Base-by-base conservation (phyloP, 2,888 invertebrate genomes). In the Hyppa rectilinea region DNA sequence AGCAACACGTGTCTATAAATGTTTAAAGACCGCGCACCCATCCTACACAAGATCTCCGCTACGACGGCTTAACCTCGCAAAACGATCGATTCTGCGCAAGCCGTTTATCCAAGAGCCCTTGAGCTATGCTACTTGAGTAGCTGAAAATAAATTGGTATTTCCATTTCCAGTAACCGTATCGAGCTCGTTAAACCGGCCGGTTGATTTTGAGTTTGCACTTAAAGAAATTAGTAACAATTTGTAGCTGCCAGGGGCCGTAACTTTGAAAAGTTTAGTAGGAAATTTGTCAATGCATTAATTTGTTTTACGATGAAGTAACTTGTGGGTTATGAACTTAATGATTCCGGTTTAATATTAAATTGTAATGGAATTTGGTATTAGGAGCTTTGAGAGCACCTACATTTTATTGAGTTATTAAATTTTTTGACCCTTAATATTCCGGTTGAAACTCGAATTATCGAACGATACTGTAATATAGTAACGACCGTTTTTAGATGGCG, bases 161-260 rank as follows among this genome's bases (percentile, higher is more conserved):
- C 71, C 58, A 79, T 75, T 71, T 72, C 26, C 64, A 75, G 68
- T 72, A 34, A 65, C 86, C 84, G 71, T 67, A 75, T 81, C 79
- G 80, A 58, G 87, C 82, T 89, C 87, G 88, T 91, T 90, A 90
- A 90, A 89, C 87, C 86, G 84, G 82, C 82, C 68, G 85, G 87
- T 85, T 89, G 89, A 85, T 85, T 87, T 87, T 78, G 79, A 84
- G 80, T 87, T 79, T 81, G 81, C 84, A 85, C 85, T 87, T 85
- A 85, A 90, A 91, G 88, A 89, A 88, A 90, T 89, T 89, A 87
- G 85, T 81, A 85, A 85, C 87, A 88, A 89, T 89, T 90, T 89
- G 88, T 88, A 83, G 85, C 85, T 83, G 87, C 86, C 86, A 82
- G 85, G 77, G 84, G 82, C 85, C 87, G 89, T 88, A 90, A 87